Conservation (phyloP, 2,888 invertebrate genomes). For the Sialis lutaria region DNA sequence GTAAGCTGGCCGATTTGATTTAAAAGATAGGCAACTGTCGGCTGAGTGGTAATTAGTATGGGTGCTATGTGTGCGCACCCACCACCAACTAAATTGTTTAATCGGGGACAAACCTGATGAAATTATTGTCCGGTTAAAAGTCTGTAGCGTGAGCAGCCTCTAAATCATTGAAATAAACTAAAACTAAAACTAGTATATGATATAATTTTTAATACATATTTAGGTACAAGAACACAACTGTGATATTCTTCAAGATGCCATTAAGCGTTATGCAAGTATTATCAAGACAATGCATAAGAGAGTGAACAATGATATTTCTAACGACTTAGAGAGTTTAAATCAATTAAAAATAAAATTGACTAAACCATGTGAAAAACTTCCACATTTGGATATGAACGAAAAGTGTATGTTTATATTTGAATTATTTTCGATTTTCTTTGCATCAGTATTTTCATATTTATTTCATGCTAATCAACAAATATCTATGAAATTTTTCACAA, state of each 20-base stretch:
- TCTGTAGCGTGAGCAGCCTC: not conserved
- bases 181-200: not conserved
- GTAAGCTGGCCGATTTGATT: no score
- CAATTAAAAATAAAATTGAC: conserved; percentile 35
- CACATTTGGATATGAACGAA: conserved; percentile 56
- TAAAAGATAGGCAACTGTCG: no score
- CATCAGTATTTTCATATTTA: no score
- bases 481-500: no score
- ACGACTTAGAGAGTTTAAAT: conserved; percentile 25
- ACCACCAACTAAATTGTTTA: no score
- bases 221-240: conserved; percentile 30
- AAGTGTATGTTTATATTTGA: conserved; percentile 38
- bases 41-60: no score
- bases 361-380: conserved; percentile 43
- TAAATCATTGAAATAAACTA: not conserved
- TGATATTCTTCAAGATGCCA: conserved; percentile 34
- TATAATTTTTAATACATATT: conserved; percentile 4
- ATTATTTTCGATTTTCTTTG: not conserved
- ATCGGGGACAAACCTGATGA: no score
- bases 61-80: no score
- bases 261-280: conserved; percentile 31
- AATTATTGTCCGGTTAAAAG: no score
- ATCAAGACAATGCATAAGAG: conserved; percentile 17
- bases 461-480: no score
- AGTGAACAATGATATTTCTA: conserved; percentile 13